Base-by-base conservation (phyloP, 2,113 vertebrate genomes). In the Alligator sinensis region DNA sequence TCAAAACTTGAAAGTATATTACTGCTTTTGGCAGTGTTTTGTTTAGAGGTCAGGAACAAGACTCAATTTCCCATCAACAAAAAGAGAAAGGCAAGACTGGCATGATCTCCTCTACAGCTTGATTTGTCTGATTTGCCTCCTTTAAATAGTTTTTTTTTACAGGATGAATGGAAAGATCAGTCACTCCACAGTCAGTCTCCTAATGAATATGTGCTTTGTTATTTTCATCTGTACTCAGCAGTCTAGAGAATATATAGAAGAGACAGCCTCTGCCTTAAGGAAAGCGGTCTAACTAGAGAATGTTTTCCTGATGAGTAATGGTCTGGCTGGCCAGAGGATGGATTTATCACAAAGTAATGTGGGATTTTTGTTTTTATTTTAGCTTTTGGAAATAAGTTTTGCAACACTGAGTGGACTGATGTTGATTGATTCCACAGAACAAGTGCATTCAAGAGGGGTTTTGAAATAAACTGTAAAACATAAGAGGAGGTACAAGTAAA, bases 361-460 rank as follows among this genome's bases (percentile, higher is more conserved):
- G 2, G n/a, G 14, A 9, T 68, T 57, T 63, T 66, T 84, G 86
- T 89, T 27, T 89, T 61, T 82, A 13, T 22, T 17, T 87, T 57
- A 54, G 88, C 84, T 92, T 86, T 79, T 60, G 62, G 38, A 80
- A 91, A 87, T 91, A 79, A 74, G 80, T 84, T 82, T 91, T 76
- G 47, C 14, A 81, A 17, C 28, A 18, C 22, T 74, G 59, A 60
- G 13, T 57, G 78, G 66, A 64, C 24, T 64, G 22, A 86, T 89
- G 64, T 74, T 74, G 79, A n/a, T 24, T 72, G 81, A 22, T 81
- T 92, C 76, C 0, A 1, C 80, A 63, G 62, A 84, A 2, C 24
- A 38, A 15, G 47, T 3, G 1, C 59, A 62, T 92, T 96, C 83
- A 83, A 91, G 47, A 60, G n/a, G 18, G 77, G 59, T 60, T 79